Evolutionary conservation across 23 tunicate species (phyloP).

Genomic region (Corella eumyota): DNA sequence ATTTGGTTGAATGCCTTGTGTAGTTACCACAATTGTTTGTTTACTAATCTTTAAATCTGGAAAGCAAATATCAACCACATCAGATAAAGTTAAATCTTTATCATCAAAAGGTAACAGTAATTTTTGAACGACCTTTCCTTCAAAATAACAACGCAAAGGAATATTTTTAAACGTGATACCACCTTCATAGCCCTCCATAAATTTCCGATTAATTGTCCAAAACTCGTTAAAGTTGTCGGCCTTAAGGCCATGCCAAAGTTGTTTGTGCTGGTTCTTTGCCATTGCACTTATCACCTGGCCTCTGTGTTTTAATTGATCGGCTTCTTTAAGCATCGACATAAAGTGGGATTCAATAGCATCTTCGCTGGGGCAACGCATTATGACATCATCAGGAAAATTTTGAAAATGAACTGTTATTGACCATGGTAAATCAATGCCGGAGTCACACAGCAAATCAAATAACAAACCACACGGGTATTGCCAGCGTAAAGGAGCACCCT

Average conservation of each 20-base stretch:
- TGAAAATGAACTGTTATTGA: conserved; percentile 74
- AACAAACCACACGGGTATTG: conserved; percentile 75
- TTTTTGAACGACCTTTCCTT: conserved; percentile 31
- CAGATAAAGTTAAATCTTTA: conserved; percentile 9
- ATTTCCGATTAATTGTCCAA: conserved; percentile 68
- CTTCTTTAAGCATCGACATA: conserved; percentile 74
- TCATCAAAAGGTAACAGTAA: conserved; percentile 14
- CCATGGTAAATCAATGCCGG: conserved; percentile 28
- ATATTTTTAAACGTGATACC: conserved; percentile 24
- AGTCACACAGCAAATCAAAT: conserved; percentile 53
- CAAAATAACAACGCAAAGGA: conserved; percentile 55
- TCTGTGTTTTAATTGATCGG: conserved; percentile 76
- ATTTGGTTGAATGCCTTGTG: conserved; percentile 55
- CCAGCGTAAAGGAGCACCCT: conserved; percentile 70
- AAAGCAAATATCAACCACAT: conserved; percentile 10
- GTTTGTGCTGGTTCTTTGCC: conserved; percentile 50
- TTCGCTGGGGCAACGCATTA: conserved; percentile 22
- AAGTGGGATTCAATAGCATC: conserved; percentile 59
- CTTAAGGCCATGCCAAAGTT: conserved; percentile 86
- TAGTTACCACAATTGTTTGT: background rate
- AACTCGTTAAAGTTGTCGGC: conserved; percentile 69
- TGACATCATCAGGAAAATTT: conserved; percentile 44
- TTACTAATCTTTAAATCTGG: conserved; percentile 2
- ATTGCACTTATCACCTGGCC: conserved; percentile 59
- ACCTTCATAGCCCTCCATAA: conserved; percentile 57